Percentiles rank a stretch among this genome's conserved stretches.
Conservation (phyloP, 2,113 vertebrate genomes). For the Bambusicola thoracicus region DNA sequence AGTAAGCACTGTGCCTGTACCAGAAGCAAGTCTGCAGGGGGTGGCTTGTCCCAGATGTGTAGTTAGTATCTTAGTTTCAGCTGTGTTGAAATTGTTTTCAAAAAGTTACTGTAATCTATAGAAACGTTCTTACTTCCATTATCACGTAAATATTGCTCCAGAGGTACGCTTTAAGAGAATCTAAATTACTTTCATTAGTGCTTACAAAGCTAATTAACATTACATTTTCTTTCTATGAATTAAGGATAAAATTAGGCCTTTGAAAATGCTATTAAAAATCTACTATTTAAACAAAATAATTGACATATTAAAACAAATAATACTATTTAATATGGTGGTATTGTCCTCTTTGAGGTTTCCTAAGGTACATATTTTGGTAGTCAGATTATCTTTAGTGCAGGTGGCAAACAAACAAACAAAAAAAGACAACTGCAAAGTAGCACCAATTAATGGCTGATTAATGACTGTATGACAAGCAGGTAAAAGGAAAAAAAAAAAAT, state of each 20-base stretch:
- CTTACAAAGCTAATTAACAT: not conserved
- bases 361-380: not conserved
- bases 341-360: not conserved
- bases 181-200: not conserved
- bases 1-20: not conserved
- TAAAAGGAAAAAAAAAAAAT: not conserved
- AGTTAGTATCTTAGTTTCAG: no score
- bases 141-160: not conserved
- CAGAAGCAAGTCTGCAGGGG: accelerated
- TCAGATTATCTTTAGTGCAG: not conserved
- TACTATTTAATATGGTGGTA: not conserved
- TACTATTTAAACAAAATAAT: not conserved
- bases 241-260: not conserved
- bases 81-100: not conserved
- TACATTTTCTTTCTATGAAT: not conserved
- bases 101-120: not conserved
- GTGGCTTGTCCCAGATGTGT: accelerated
- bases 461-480: not conserved
- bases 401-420: not conserved
- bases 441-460: not conserved
- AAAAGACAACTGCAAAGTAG: not conserved
- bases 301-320: not conserved
- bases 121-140: not conserved
- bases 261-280: not conserved
- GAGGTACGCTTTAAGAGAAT: not conserved